These are phyloP conservation scores for Tetropium fuscum DNA, from an alignment of 2,888 invertebrate species.

Conservation along the genomic window DNA sequence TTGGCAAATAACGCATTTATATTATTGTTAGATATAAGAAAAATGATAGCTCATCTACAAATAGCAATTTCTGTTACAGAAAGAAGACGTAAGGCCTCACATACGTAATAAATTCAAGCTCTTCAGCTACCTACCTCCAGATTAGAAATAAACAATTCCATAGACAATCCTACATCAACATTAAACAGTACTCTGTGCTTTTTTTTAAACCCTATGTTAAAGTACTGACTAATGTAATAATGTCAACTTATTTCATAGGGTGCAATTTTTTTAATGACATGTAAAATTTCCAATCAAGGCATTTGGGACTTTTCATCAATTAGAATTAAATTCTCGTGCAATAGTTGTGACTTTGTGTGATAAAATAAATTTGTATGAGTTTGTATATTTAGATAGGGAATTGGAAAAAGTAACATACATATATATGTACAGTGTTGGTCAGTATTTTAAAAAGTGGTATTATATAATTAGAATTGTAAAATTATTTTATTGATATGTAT, in stretches of 20 bases:
- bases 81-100: slow-evolving; percentile 92
- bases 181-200: slow-evolving; percentile 47
- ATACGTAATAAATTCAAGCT: slow-evolving; percentile 91
- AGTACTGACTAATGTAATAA: slow-evolving; percentile 59
- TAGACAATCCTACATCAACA: slow-evolving; percentile 48
- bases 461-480: slow-evolving; percentile 37
- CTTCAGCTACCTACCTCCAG: slow-evolving; percentile 89
- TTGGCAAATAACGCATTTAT: too few relatives aligned
- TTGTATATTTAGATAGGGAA: slow-evolving; percentile 22
- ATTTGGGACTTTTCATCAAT: background rate
- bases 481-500: slow-evolving; percentile 34
- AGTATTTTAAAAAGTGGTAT: slow-evolving; percentile 56
- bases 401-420: slow-evolving; percentile 8
- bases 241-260: slow-evolving; percentile 36
- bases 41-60: too few relatives aligned
- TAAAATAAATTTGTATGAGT: slow-evolving; percentile 27
- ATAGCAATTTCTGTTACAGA: slow-evolving; percentile 69
- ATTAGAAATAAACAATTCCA: slow-evolving; percentile 67
- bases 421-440: slow-evolving; percentile 55
- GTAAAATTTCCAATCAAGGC: slow-evolving; percentile 30
- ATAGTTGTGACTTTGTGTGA: slow-evolving; percentile 41
- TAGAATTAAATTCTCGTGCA: slow-evolving; percentile 39
- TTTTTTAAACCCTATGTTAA: slow-evolving; percentile 45
- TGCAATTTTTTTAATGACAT: slow-evolving; percentile 51
- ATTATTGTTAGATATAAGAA: too few relatives aligned